Evolutionary conservation across 1,140 invertebrate species (phyloP).

Genomic region (Brachionus koreanus): DNA sequence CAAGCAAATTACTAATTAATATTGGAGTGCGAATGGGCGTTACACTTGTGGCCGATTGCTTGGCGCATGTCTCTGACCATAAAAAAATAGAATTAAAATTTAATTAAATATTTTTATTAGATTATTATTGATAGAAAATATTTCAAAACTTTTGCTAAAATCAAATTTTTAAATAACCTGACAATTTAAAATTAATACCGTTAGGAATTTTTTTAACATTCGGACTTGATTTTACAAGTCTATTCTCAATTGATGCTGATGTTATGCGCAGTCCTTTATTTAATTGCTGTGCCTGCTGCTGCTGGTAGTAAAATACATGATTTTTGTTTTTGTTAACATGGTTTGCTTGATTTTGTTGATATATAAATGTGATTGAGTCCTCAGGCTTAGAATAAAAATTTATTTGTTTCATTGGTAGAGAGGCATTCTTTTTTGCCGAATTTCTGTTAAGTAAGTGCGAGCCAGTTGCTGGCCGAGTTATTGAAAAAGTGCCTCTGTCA

Average conservation of each 20-base stretch:
- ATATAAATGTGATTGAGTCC: neutral
- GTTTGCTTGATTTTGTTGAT: neutral
- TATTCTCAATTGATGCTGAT: slow-evolving; percentile 14
- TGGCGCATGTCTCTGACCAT: neutral
- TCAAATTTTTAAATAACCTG: neutral
- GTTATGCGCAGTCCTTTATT: neutral
- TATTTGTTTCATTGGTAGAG: neutral
- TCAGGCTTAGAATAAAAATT: neutral
- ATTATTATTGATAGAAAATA: neutral
- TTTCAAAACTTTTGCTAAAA: neutral
- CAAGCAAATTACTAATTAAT: slow-evolving; percentile 14
- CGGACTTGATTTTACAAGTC: slow-evolving; percentile 1
- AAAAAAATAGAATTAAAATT: neutral
- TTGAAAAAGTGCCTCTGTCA: neutral
- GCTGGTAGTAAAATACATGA: slow-evolving; percentile 28
- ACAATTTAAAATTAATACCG: neutral
- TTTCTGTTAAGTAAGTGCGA: neutral
- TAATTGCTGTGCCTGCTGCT: neutral
- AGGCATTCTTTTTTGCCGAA: neutral
- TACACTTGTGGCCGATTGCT: neutral
- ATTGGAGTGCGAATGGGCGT: slow-evolving; percentile 2
- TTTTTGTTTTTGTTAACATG: neutral
- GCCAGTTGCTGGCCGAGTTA: neutral
- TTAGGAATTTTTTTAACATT: neutral
- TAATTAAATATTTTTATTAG: neutral